These are phyloP conservation scores for Drosophila paracracens DNA, from an alignment of 2,888 invertebrate species.

Conservation along the genomic window DNA sequence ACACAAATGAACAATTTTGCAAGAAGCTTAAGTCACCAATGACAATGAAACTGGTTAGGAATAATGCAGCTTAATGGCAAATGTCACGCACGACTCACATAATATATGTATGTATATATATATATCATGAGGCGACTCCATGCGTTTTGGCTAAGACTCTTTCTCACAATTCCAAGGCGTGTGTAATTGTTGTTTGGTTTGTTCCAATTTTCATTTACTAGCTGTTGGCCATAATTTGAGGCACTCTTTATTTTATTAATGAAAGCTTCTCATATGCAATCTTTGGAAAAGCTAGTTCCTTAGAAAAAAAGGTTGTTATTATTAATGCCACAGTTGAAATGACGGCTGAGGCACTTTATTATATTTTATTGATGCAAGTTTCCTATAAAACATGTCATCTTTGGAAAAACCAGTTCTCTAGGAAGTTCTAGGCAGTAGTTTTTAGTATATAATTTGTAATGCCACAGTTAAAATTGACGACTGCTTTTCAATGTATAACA, in stretches of 20 bases:
- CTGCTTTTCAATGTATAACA: no score
- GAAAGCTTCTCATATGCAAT: neutral
- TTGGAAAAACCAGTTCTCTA: neutral
- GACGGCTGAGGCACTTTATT: neutral
- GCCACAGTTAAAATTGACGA: neutral
- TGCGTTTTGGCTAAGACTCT: neutral
- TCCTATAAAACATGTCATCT: neutral
- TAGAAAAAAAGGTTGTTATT: neutral
- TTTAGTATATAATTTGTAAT: neutral
- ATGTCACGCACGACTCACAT: slow-evolving; percentile 81
- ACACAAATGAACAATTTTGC: slow-evolving; percentile 40
- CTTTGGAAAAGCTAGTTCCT: neutral
- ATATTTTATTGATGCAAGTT: neutral
- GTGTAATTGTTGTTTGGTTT: slow-evolving; percentile 7
- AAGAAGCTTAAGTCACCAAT: slow-evolving; percentile 57
- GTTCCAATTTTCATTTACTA: neutral
- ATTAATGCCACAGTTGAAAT: neutral
- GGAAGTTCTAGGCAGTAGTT: neutral
- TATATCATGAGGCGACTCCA: slow-evolving; percentile 34
- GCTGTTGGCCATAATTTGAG: neutral
- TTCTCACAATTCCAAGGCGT: slow-evolving; percentile 2
- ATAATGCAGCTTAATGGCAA: slow-evolving; percentile 82
- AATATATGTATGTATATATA: slow-evolving; percentile 5
- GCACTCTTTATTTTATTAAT: neutral
- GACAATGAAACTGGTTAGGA: slow-evolving; percentile 70